Evolutionary conservation across 1,140 invertebrate species (phyloP).

Genomic region (Globodera rostochiensis): DNA sequence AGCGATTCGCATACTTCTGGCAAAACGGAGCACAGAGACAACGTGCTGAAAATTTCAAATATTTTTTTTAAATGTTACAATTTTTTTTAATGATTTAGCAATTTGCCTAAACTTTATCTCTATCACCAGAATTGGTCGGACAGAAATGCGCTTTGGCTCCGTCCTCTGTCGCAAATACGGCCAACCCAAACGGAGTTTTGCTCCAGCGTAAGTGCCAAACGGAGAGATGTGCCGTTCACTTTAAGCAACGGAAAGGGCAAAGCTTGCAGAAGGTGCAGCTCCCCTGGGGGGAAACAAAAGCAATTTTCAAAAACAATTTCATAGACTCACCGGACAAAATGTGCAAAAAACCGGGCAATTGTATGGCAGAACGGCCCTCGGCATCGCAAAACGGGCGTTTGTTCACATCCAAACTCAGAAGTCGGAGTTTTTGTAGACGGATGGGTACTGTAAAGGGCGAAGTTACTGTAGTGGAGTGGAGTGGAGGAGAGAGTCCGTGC

Average conservation of each 20-base stretch:
- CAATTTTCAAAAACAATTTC: too few species aligned
- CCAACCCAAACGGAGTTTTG: conserved; percentile 28
- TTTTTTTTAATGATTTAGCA: not conserved
- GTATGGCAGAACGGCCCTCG: conserved; percentile 4
- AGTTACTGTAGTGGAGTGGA: not conserved
- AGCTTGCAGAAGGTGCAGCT: not conserved
- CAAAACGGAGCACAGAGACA: conserved; percentile 15
- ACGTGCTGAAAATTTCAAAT: conserved; percentile 1
- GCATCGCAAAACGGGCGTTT: conserved; percentile 15
- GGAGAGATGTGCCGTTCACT: not conserved
- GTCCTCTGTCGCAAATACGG: conserved; percentile 16
- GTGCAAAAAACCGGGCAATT: conserved; percentile 21
- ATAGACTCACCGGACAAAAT: conserved; percentile 8
- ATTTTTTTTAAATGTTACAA: not conserved
- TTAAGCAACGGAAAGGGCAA: conserved; percentile 1
- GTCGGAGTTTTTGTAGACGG: not conserved
- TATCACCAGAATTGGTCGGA: conserved; percentile 24
- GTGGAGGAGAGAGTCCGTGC: not conserved
- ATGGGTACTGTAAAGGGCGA: not conserved
- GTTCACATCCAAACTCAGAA: conserved; percentile 1
- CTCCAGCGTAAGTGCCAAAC: conserved; percentile 21
- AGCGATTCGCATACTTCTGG: conserved; percentile 12
- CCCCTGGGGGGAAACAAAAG: not conserved
- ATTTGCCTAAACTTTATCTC: not conserved
- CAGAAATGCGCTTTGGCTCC: conserved; percentile 26